phyloP scores from a whole-genome alignment of 1,140 invertebrate species.

The honey bee (Apis mellifera) region DNA sequence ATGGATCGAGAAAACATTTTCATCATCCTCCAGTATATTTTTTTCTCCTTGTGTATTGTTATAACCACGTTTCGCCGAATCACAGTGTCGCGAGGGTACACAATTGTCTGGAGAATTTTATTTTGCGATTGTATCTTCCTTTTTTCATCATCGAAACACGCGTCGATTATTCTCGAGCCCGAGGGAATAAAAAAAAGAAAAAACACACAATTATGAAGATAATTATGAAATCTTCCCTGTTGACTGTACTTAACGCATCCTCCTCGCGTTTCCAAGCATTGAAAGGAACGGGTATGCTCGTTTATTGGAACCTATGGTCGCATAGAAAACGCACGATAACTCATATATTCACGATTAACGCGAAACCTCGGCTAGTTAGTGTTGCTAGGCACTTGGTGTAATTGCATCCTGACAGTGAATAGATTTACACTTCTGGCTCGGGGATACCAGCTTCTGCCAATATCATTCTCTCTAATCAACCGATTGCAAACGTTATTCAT shows the following conservation, averaged over 20 bases:
- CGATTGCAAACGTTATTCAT: constrained; percentile 15
- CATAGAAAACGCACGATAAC: constrained; percentile 12
- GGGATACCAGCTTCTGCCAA: constrained; percentile 27
- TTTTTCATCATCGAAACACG: not conserved
- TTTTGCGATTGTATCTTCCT: not conserved
- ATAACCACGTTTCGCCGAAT: not conserved
- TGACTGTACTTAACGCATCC: not conserved
- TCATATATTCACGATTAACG: constrained; percentile 41
- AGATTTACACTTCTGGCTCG: constrained; percentile 19
- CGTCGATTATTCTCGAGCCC: not conserved
- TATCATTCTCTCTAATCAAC: constrained; percentile 33
- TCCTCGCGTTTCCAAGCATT: not conserved
- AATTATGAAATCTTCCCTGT: not conserved
- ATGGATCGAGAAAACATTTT: too few relatives aligned
- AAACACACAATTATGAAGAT: not conserved
- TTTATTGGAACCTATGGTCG: not conserved
- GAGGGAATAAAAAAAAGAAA: not conserved
- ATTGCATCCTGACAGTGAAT: constrained; percentile 44
- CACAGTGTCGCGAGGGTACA: not conserved
- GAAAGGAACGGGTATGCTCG: not conserved
- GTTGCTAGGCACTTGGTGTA: constrained; percentile 28
- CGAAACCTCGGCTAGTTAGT: constrained; percentile 31
- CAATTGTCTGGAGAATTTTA: not conserved
- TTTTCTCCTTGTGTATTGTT: too few relatives aligned
- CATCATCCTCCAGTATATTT: too few relatives aligned